phyloP scores from a whole-genome alignment of 2,797 vertebrate genomes.

The Telmatherina bonti region DNA sequence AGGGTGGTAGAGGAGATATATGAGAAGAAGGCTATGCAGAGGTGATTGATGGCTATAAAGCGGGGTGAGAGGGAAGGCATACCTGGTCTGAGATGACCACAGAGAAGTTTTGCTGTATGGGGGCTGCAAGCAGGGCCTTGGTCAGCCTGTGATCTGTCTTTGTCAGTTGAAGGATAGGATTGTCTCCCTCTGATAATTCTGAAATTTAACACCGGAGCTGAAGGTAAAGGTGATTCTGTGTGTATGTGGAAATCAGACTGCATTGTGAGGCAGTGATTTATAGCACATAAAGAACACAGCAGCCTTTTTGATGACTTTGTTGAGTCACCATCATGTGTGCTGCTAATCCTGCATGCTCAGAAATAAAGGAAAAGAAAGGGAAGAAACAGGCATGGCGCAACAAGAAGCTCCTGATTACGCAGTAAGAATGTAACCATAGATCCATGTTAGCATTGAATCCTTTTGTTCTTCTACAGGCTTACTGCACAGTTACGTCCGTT shows the following conservation, averaged over 20 bases:
- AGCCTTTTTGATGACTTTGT: conserved; percentile 67
- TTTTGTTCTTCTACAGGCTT: background rate
- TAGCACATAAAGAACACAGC: conserved; percentile 31
- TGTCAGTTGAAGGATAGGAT: conserved; percentile 61
- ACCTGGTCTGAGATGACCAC: conserved; percentile 58
- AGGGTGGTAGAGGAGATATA: conserved; percentile 64
- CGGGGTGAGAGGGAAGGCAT: conserved; percentile 29
- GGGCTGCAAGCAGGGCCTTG: conserved; percentile 22
- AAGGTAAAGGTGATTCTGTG: conserved; percentile 28
- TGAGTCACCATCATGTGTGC: conserved; percentile 59
- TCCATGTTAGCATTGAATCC: background rate
- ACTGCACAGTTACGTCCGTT: background rate
- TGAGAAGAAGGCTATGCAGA: conserved; percentile 54
- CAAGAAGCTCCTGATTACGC: conserved; percentile 2
- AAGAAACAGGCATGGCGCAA: background rate
- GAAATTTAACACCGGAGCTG: conserved; percentile 37
- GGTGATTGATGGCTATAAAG: conserved; percentile 67
- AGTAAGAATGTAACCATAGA: background rate
- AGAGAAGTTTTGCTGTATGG: conserved; percentile 53
- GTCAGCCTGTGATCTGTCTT: conserved; percentile 59
- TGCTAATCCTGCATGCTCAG: conserved; percentile 26
- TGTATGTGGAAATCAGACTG: too few relatives aligned
- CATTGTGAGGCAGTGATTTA: too few relatives aligned
- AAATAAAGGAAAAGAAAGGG: conserved; percentile 21
- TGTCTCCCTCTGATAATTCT: conserved; percentile 53